Percentiles rank a stretch among this genome's conserved stretches.
phyloP scores from a whole-genome alignment of 2,113 vertebrate species.

The Mirounga angustirostris region DNA sequence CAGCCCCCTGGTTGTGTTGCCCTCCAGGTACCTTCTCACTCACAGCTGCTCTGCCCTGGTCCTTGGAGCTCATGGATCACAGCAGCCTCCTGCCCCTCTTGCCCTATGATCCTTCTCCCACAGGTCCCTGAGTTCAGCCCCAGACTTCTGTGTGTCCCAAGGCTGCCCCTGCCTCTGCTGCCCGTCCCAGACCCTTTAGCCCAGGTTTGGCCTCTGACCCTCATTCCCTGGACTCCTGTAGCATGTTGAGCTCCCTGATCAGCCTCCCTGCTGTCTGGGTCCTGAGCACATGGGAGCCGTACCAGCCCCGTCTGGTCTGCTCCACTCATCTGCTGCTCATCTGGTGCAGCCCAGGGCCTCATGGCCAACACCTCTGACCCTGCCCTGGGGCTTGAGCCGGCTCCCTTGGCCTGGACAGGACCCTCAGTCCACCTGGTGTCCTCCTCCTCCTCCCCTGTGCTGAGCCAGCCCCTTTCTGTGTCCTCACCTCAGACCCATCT shows the following conservation, averaged over 20 bases:
- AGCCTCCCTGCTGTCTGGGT: too few relatives aligned
- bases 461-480: accelerated
- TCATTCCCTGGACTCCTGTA: neutral
- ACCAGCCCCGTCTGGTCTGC: too few relatives aligned
- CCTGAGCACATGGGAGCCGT: too few relatives aligned
- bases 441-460: accelerated
- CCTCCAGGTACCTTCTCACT: accelerated
- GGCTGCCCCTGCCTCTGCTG: neutral
- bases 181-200: accelerated
- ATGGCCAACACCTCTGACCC: neutral
- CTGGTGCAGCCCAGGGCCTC: too few relatives aligned
- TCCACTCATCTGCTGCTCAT: too few relatives aligned
- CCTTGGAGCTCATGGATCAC: neutral
- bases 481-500: neutral
- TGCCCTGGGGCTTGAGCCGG: accelerated
- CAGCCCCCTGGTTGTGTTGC: too few relatives aligned
- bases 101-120: neutral
- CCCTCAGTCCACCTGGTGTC: too few relatives aligned
- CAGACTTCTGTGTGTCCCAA: neutral
- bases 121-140: neutral
- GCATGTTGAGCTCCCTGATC: too few relatives aligned
- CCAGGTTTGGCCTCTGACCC: accelerated
- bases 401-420: neutral
- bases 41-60: neutral
- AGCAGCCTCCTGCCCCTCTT: too few relatives aligned